These are phyloP conservation scores for Drosophila burlai DNA, from an alignment of 1,140 invertebrate species.

Conservation along the genomic window DNA sequence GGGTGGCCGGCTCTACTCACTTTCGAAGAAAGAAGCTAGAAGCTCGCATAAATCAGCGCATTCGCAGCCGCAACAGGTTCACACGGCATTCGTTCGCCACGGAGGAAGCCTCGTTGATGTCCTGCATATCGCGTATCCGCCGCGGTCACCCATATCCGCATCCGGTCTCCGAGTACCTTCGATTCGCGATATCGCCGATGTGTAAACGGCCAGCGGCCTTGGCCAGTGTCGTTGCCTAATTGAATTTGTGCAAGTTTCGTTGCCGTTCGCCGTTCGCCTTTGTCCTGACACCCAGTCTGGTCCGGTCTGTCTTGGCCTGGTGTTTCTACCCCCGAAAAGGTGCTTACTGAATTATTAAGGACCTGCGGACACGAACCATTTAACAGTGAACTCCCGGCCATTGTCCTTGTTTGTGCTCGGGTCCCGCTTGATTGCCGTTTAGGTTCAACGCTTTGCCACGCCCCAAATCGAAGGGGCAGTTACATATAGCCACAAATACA, in stretches of 20 bases:
- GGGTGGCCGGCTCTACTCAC: constrained; percentile 28
- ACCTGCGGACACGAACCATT: constrained; percentile 54
- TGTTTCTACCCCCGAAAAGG: constrained; percentile 39
- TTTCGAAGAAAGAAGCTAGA: constrained; percentile 48
- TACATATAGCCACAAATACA: constrained; percentile 9
- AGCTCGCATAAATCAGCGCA: constrained; percentile 73
- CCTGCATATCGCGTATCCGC: constrained; percentile 34
- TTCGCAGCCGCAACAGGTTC: constrained; percentile 75
- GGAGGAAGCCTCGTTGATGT: constrained; percentile 61
- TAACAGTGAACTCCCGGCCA: constrained; percentile 25
- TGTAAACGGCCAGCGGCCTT: constrained; percentile 24
- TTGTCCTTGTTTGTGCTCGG: constrained; percentile 22
- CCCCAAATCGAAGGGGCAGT: constrained; percentile 23
- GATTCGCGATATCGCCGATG: constrained; percentile 13
- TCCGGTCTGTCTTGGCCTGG: not conserved
- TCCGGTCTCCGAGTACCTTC: not conserved
- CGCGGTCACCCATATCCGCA: constrained; percentile 2
- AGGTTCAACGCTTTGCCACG: constrained; percentile 40
- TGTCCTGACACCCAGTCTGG: constrained; percentile 32
- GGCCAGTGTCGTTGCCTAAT: constrained; percentile 50
- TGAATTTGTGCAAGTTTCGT: constrained; percentile 62
- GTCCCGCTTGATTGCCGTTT: constrained; percentile 39
- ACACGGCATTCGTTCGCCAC: constrained; percentile 78
- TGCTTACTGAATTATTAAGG: constrained; percentile 60
- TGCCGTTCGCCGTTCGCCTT: constrained; percentile 1